Evolutionary conservation across 2,797 vertebrate species (phyloP).

Genomic region (Manis pentadactyla): DNA sequence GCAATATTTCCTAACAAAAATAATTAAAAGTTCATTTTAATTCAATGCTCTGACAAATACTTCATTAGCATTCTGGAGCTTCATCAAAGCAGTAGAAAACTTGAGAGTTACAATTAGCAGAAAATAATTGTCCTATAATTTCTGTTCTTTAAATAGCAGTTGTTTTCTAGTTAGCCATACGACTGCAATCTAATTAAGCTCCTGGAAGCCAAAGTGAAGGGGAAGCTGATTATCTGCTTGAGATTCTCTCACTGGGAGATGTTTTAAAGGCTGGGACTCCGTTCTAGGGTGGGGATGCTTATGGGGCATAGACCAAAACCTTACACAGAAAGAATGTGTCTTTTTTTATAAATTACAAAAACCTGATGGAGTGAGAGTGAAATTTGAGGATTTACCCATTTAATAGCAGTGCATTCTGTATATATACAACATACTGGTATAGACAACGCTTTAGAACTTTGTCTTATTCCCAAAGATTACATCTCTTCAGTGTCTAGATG

Average conservation of each 20-base stretch:
- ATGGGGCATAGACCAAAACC: neutral
- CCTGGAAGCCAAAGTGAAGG: constrained; percentile 10
- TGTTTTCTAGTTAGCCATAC: neutral
- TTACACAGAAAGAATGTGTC: neutral
- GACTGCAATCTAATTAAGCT: neutral
- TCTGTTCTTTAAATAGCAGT: neutral
- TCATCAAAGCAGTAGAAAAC: neutral
- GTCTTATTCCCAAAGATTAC: neutral
- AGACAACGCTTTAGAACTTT: neutral
- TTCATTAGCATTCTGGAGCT: constrained; percentile 21
- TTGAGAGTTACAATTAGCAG: neutral
- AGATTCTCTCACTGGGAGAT: neutral
- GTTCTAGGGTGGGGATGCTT: neutral
- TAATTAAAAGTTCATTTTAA: constrained; percentile 41
- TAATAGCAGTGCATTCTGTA: neutral
- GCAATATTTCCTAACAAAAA: constrained; percentile 9
- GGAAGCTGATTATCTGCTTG: neutral
- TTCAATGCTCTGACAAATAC: neutral
- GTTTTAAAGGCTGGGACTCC: neutral
- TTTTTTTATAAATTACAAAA: neutral
- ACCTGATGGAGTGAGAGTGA: neutral
- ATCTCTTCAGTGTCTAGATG: neutral
- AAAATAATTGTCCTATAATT: neutral
- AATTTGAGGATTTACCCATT: neutral
- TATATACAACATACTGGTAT: neutral